phyloP scores from a whole-genome alignment of 1,140 invertebrate genomes.

The Gonatopus flavifemur region DNA sequence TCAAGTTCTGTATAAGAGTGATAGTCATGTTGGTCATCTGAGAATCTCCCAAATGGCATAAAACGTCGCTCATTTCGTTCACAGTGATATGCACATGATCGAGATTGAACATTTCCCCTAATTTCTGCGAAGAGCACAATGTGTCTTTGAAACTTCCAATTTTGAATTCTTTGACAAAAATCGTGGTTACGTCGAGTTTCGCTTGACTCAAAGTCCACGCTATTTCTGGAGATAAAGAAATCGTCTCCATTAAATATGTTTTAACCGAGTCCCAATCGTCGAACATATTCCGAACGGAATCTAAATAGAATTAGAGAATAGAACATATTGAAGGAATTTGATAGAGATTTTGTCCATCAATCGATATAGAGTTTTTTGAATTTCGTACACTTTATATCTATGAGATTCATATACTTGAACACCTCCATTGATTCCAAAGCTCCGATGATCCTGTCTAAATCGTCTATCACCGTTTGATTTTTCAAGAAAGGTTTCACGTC shows the following conservation, averaged over 20 bases:
- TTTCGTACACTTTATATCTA: conserved; percentile 44
- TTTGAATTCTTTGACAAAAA: conserved; percentile 43
- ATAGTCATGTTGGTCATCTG: conserved; percentile 51
- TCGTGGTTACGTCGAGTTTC: conserved; percentile 50
- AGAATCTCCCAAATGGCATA: conserved; percentile 55
- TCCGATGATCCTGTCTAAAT: conserved; percentile 50
- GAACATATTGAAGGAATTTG: not conserved
- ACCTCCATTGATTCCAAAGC: conserved; percentile 49
- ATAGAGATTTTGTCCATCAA: no score
- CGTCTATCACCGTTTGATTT: conserved; percentile 36
- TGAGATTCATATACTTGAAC: conserved; percentile 47
- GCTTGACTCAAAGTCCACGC: conserved; percentile 36
- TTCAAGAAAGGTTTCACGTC: conserved; percentile 41
- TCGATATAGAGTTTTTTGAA: not conserved
- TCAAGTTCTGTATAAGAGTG: conserved; percentile 56
- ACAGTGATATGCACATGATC: conserved; percentile 31
- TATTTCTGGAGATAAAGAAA: conserved; percentile 34
- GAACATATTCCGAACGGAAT: conserved; percentile 48
- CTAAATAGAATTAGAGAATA: conserved; percentile 14
- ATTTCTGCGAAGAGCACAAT: conserved; percentile 45
- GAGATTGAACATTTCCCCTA: conserved; percentile 43
- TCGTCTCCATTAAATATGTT: conserved; percentile 38
- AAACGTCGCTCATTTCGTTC: conserved; percentile 48
- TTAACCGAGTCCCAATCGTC: conserved; percentile 47
- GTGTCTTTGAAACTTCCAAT: conserved; percentile 44